phyloP scores from a whole-genome alignment of 2,797 vertebrate species.

The Cygnus olor region DNA sequence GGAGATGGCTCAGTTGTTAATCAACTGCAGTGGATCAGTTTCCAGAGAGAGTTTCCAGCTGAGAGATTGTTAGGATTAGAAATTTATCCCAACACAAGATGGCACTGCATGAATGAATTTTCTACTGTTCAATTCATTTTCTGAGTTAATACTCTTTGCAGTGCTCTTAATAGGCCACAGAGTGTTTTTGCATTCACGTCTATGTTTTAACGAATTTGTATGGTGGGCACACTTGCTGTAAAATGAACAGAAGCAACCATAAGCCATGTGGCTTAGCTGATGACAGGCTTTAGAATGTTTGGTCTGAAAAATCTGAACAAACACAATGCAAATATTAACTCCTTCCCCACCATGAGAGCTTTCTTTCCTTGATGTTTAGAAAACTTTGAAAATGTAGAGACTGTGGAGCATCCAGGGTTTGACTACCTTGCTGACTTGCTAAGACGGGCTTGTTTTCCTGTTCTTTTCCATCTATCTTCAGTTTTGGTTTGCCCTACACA shows the following conservation, averaged over 20 bases:
- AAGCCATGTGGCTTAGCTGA: neutral
- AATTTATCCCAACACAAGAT: conserved; percentile 61
- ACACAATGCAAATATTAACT: neutral
- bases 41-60: neutral
- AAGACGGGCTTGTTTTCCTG: neutral
- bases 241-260: neutral
- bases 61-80: neutral
- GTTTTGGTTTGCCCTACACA: neutral
- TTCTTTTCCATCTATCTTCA: neutral
- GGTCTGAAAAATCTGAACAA: neutral
- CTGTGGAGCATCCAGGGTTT: neutral
- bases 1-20: neutral
- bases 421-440: neutral
- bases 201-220: neutral
- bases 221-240: neutral
- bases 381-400: neutral
- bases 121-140: neutral
- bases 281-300: neutral
- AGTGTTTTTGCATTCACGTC: neutral
- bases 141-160: neutral
- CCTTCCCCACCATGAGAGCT: neutral
- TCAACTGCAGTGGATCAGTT: neutral
- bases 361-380: neutral
- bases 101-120: conserved; percentile 57
- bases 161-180: neutral